Evolutionary conservation across 1,140 invertebrate species (phyloP).

Genomic region (Adelges cooleyi): DNA sequence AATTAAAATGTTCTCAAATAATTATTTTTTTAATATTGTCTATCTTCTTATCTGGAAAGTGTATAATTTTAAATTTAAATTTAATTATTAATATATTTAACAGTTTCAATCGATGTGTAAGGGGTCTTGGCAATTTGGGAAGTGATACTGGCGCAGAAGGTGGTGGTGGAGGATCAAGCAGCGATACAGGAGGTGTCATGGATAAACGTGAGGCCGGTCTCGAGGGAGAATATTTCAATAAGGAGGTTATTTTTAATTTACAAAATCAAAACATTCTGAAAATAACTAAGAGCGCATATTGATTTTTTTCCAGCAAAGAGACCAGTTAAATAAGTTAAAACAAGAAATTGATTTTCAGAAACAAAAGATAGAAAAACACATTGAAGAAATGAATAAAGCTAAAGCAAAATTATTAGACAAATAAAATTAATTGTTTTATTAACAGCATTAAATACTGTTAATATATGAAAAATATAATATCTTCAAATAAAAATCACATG

Average conservation of each 20-base stretch:
- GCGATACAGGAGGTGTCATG: slow-evolving; percentile 79
- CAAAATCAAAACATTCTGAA: background rate
- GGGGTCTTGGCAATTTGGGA: slow-evolving; percentile 49
- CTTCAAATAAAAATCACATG: no score
- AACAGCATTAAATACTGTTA: no score
- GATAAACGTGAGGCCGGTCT: slow-evolving; percentile 80
- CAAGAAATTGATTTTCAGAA: slow-evolving; percentile 76
- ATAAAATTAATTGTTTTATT: background rate
- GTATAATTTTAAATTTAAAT: no score
- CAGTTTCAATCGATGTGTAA: slow-evolving; percentile 4
- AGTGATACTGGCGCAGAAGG: slow-evolving; percentile 68
- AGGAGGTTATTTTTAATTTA: slow-evolving; percentile 48
- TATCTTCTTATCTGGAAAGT: no score
- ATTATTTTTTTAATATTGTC: no score
- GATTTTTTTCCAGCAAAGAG: slow-evolving; percentile 56
- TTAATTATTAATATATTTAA: no score
- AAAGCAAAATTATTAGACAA: slow-evolving; percentile 13
- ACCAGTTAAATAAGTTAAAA: slow-evolving; percentile 63
- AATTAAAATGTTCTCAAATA: no score
- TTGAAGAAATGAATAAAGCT: slow-evolving; percentile 67
- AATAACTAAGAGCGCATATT: background rate
- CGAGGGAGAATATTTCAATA: slow-evolving; percentile 90
- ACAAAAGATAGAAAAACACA: slow-evolving; percentile 75
- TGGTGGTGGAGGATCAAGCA: slow-evolving; percentile 66
- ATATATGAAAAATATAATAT: no score